Evolutionary conservation across 1,140 invertebrate genomes (phyloP), one percentile per base, ranked within the genome.

Genomic region (Mycetomoellerius zeteki): DNA sequence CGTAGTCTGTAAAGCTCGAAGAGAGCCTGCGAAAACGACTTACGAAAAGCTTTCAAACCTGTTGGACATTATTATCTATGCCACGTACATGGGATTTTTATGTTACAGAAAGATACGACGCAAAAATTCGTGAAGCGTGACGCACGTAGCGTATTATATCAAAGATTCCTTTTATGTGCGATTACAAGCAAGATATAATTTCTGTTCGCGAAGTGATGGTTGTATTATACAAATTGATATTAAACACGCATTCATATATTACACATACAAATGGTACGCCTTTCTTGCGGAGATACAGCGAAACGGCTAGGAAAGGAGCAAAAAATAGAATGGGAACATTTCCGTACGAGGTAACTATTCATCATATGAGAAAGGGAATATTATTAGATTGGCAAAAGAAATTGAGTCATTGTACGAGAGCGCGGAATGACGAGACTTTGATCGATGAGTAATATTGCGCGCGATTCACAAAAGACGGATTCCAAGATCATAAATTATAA

Each of bases 51-150:
- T 73, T 19, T 50, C 52, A 71, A 75, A 84, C 69, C 69, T 84
- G 80, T 84, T 84, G 80, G 80, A 84, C 80, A 84, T 73, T 84
- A 84, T 84, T 84, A 84, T 75, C 69, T 84, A 62, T 62, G 80
- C 80, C 54, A 73, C 54, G 69, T 73, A 75, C 37, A 14, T 24
- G 67, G 19, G 27, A 73, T 60, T 30, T 47, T 60, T 47, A 58
- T 1, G 80, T 14, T 21, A 8, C 33, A 12, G n/a, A 16, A 62
- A 69, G 10, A n/a, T 24, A 62, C 37, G 43, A 73, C 16, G 33
- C 6, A 4, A 37, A 50, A n/a, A 33, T 33, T 37, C 24, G 3
- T 27, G 24, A 78, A 50, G 58, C 37, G 3, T 58, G 52, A 37
- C 24, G 24, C 37, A 33, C 27, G 24, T 73, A 58, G 27, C 3